A percentile compares a stretch with the other conserved stretches of the same genome.
Evolutionary conservation across 2,888 invertebrate genomes (phyloP).

Genomic region (Lissonota sp.): DNA sequence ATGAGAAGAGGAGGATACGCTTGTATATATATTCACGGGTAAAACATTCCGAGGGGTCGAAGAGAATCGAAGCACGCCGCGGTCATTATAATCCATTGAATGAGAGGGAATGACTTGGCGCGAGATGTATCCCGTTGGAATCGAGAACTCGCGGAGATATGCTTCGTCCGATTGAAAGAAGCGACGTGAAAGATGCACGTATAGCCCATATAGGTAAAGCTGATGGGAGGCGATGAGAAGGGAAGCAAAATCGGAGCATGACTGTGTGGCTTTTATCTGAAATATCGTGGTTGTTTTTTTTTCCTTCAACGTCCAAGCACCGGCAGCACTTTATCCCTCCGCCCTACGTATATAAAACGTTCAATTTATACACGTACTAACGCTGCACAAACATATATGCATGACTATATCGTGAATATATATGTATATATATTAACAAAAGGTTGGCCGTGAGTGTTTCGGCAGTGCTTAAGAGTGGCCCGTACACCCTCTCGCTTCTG

Average conservation of each 20-base stretch:
- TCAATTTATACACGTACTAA: conserved; percentile 41
- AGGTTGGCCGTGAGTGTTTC: conserved; percentile 41
- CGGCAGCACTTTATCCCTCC: conserved; percentile 39
- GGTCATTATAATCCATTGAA: conserved; percentile 58
- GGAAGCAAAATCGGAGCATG: conserved; percentile 61
- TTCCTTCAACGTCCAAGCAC: conserved; percentile 43
- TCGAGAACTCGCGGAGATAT: conserved; percentile 42
- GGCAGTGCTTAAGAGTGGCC: conserved; percentile 45
- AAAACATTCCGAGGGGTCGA: neutral
- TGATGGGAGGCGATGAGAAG: conserved; percentile 56
- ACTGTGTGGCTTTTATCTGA: conserved; percentile 56
- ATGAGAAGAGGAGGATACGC: conserved; percentile 32
- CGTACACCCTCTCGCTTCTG: conserved; percentile 24
- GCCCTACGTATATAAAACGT: conserved; percentile 39
- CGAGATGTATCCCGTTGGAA: conserved; percentile 54
- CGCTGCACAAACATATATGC: conserved; percentile 38
- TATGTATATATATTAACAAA: conserved; percentile 35
- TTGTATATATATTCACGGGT: too few species aligned
- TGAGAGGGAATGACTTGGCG: conserved; percentile 54
- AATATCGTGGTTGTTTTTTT: conserved; percentile 37
- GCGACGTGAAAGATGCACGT: conserved; percentile 56
- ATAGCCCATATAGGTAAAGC: conserved; percentile 61
- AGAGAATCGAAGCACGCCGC: conserved; percentile 40
- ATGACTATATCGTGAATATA: conserved; percentile 2
- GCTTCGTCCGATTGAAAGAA: conserved; percentile 42